These are phyloP conservation scores for Cardiocondyla obscurior DNA, from an alignment of 1,140 invertebrate species.

Conservation along the genomic window DNA sequence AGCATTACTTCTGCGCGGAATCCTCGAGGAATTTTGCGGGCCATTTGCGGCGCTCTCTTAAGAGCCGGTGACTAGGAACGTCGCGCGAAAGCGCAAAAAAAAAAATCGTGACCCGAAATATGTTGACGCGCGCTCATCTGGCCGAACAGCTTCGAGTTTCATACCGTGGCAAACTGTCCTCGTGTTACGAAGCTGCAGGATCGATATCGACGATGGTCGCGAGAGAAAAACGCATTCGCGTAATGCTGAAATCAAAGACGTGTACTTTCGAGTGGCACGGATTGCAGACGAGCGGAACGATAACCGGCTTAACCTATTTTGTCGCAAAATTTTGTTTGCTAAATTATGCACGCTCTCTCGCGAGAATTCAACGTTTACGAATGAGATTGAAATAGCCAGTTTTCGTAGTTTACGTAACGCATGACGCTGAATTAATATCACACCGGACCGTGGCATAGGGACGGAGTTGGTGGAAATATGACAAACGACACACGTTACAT, in stretches of 20 bases:
- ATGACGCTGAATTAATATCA: conserved; percentile 50
- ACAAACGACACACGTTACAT: conserved; percentile 51
- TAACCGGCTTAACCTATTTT: background rate
- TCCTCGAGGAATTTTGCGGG: conserved; percentile 16
- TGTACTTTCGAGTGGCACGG: background rate
- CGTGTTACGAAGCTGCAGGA: background rate
- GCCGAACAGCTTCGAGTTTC: background rate
- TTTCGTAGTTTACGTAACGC: conserved; percentile 46
- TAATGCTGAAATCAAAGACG: background rate
- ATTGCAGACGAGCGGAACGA: background rate
- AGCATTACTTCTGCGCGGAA: conserved; percentile 5
- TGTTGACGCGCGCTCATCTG: background rate
- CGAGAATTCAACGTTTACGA: conserved; percentile 39
- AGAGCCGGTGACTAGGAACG: background rate
- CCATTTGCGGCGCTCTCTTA: conserved; percentile 16
- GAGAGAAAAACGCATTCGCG: background rate
- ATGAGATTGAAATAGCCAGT: conserved; percentile 47
- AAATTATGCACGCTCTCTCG: conserved; percentile 19
- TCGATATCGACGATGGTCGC: background rate
- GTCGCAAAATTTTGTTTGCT: conserved; percentile 25
- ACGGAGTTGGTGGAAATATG: conserved; percentile 45
- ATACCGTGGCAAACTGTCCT: background rate
- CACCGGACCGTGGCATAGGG: background rate
- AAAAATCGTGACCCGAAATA: background rate
- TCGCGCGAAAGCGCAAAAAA: background rate